Base-by-base conservation (phyloP, 2,888 invertebrate species). In the Stenoptilia bipunctidactyla region DNA sequence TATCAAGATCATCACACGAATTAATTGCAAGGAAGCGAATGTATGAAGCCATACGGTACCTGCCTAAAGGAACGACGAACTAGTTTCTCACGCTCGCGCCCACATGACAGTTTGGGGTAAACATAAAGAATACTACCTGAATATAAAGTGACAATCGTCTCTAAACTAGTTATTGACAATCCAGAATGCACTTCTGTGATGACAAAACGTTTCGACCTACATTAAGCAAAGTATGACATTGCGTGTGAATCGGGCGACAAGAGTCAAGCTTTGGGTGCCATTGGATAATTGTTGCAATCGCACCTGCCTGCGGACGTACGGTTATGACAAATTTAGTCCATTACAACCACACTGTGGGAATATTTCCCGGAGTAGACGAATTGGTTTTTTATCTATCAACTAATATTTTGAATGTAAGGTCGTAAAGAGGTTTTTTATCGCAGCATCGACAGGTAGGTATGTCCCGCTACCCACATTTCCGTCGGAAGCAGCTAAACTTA, bases 1-100 rank as follows among this genome's bases (percentile, higher is more conserved):
- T 80, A 82, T 82, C 82, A 67, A 60, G 62, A 67, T 66, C 66
- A 75, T 76, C 76, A 61, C 61, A 55, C 58, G 67, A 75, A 77
- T 79, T 80, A 79, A 80, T 79, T 66, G 73, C 74, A 75, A 82
- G 76, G 74, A 80, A 74, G 61, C 65, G 8, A 20, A 20, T 20
- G 58, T 62, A 53, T 57, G 51, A 66, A 56, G 58, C 72, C 82
- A 80, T 79, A 77, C 68, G 72, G 69, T 53, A 58, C 60, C 58
- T 55, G 51, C 30, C 9, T 13, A 46, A 66, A 65, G 57, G 58
- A 62, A 53, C 50, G 44, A 45, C 46, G 48, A 51, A 51, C 53
- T 38, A 45, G 42, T 57, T 79, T 82, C 80, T 70, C 80, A 82
- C 80, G 79, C 62, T 20, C 20, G 20, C 20, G 8, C 20, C 20